Evolutionary conservation across 2,797 vertebrate species (phyloP).

Genomic region (Halcyon smyrnensis): DNA sequence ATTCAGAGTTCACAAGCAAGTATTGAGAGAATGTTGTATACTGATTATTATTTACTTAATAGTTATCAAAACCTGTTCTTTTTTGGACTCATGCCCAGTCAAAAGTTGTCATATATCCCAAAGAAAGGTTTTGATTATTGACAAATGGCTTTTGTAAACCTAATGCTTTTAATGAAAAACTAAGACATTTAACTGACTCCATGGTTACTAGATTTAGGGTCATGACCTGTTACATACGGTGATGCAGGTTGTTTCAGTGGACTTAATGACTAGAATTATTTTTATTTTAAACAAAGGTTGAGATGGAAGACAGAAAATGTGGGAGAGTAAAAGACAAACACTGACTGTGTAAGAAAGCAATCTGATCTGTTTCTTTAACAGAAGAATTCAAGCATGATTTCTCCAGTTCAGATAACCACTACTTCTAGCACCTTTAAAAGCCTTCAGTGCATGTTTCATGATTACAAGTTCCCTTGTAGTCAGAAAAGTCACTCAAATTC

Average conservation of each 20-base stretch:
- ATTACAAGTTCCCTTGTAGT: neutral
- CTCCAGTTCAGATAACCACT: neutral
- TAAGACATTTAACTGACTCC: neutral
- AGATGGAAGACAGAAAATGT: neutral
- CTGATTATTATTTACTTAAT: neutral
- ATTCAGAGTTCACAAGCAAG: neutral
- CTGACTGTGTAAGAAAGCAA: neutral
- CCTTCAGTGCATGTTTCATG: neutral
- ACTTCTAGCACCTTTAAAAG: neutral
- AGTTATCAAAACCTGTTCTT: neutral
- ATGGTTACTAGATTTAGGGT: neutral
- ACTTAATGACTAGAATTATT: neutral
- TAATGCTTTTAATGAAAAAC: neutral
- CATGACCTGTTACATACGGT: neutral
- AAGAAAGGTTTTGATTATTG: neutral
- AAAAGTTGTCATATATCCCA: neutral
- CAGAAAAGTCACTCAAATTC: neutral
- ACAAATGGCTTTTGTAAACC: neutral
- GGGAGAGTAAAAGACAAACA: neutral
- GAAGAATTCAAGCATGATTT: neutral
- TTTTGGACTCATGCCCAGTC: neutral
- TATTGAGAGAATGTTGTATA: neutral
- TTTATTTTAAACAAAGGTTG: neutral
- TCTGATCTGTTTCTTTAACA: neutral
- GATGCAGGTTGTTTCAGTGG: neutral